Evolutionary conservation across 2,797 vertebrate genomes (phyloP).

Genomic region (Fistularia commersonii): DNA sequence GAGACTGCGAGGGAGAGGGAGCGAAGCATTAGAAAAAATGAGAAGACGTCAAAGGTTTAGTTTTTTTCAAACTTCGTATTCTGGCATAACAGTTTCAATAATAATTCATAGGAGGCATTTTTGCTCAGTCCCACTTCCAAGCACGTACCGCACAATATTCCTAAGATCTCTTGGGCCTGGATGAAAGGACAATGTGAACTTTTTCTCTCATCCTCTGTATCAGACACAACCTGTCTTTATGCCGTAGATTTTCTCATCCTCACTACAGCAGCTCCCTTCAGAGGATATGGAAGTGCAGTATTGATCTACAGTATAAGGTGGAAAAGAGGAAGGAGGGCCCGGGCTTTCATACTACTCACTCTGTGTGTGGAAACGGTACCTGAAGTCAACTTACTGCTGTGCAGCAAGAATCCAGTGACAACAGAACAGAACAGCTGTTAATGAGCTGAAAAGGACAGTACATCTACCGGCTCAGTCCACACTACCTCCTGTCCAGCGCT

Average conservation of each 20-base stretch:
- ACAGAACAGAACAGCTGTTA: constrained; percentile 58
- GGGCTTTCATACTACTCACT: constrained; percentile 53
- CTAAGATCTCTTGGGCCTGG: constrained; percentile 57
- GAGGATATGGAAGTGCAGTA: constrained; percentile 70
- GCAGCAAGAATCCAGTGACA: constrained; percentile 51
- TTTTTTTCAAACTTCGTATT: constrained; percentile 54
- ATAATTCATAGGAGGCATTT: constrained; percentile 49
- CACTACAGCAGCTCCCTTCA: constrained; percentile 65
- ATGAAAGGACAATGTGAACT: constrained; percentile 76
- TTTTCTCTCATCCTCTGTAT: constrained; percentile 64
- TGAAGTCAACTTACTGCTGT: constrained; percentile 64
- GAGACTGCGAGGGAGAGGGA: constrained; percentile 36
- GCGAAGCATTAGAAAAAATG: constrained; percentile 45
- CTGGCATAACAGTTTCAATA: constrained; percentile 63
- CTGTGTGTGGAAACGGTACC: constrained; percentile 53
- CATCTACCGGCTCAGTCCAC: constrained; percentile 39
- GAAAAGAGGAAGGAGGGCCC: constrained; percentile 56
- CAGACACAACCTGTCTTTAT: constrained; percentile 60
- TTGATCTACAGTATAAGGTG: constrained; percentile 59
- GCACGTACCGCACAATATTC: constrained; percentile 44
- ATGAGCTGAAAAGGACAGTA: constrained; percentile 62
- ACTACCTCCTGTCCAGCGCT: constrained; percentile 17
- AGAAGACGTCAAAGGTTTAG: constrained; percentile 64
- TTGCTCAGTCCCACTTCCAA: constrained; percentile 53
- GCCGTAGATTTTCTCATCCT: constrained; percentile 65